A percentile compares a stretch with the other conserved stretches of the same genome.
These are phyloP conservation scores for Oscheius sp. DNA, from an alignment of 2,888 invertebrate genomes.

Conservation along the genomic window DNA sequence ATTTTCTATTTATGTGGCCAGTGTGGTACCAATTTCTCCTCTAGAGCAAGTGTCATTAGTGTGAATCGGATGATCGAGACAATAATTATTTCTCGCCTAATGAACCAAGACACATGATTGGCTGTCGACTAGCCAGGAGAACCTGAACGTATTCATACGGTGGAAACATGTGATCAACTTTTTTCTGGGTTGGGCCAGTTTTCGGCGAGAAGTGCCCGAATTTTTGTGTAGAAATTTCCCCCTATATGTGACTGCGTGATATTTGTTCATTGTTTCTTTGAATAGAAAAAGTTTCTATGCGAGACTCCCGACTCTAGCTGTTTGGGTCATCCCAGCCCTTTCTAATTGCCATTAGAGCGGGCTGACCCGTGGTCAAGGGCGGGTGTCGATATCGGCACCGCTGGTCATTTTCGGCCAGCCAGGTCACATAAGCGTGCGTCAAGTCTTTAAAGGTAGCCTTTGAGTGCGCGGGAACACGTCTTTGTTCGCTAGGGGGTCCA, in stretches of 20 bases:
- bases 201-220: constrained; percentile 9
- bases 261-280: neutral
- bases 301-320: neutral
- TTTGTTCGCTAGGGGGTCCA: constrained; percentile 6
- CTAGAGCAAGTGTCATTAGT: too few relatives aligned
- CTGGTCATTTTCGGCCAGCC: neutral
- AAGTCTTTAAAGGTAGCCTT: constrained; percentile 9
- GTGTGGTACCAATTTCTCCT: too few relatives aligned
- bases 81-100: neutral
- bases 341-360: constrained; percentile 2
- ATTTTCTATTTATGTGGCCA: neutral
- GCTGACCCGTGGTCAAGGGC: constrained; percentile 18
- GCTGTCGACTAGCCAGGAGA: too few relatives aligned
- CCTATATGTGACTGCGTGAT: neutral
- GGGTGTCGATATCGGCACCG: neutral
- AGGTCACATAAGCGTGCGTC: neutral
- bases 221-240: neutral
- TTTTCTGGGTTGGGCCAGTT: constrained; percentile 18
- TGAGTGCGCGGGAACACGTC: constrained; percentile 26
- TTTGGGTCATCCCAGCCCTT: neutral
- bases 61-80: neutral
- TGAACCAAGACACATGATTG: neutral
- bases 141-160: constrained; percentile 9
- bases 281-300: neutral
- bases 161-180: constrained; percentile 5